Base-by-base conservation (phyloP, 2,888 invertebrate genomes). In the Kryphioiulus occultus region DNA sequence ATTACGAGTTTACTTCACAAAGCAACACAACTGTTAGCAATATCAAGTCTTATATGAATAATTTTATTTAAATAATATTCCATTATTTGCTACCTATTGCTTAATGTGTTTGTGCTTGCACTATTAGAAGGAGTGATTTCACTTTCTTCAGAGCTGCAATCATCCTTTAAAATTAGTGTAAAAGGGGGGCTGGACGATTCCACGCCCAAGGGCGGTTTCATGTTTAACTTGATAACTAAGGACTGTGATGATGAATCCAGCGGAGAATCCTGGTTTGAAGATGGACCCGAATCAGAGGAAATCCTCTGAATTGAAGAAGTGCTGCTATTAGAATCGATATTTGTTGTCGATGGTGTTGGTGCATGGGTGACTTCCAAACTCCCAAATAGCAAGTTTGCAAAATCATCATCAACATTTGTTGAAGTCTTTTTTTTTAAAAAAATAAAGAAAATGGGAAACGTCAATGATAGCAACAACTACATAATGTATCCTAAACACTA, bases 201-300 rank as follows among this genome's bases (percentile, higher is more conserved):
- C 17, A 17, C 12, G 17, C 5, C 53, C 1, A 59, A 59, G 17
- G 53, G 53, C 7, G n/a, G 53, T 59, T 59, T 59, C 53, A 59
- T n/a, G 53, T 59, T n/a, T n/a, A 59, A 59, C 17, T 59, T 59
- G n/a, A 59, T n/a, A 59, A 59, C 53, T 59, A 59, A 59, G 1
- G 53, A 12, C 19, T 19, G 12, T 10, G 83, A 83, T 22, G 3
- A 30, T 35, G 83, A 35, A 83, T 83, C 83, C 19, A 83, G n/a
- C 30, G 83, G 83, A 15, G 83, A 83, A 30, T 83, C 35, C 30
- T 35, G 83, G 35, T 19, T 35, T 32, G 83, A 83, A 17, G 83
- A 83, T 19, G 83, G 83, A 35, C 83, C 83, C 2, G 83, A 83
- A 30, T 83, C 83, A 15, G 83, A 83, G 35, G 83, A 83, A 83